Base-by-base conservation (phyloP, 2,797 vertebrate genomes). In the Ptychobarbus kaznakovi region DNA sequence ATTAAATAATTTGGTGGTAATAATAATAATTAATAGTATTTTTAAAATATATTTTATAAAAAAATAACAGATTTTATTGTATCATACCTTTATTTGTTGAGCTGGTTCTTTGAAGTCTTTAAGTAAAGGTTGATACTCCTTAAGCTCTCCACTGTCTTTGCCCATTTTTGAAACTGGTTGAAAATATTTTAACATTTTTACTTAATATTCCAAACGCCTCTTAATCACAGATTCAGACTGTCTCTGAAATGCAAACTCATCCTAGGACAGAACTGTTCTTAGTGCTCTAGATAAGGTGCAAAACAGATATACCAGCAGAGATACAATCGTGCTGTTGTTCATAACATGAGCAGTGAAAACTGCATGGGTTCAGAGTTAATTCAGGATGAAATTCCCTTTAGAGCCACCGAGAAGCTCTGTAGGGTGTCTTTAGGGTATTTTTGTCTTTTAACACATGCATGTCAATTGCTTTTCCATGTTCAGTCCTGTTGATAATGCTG, bases 91-190 rank as follows among this genome's bases (percentile, higher is more conserved):
- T 28, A 74, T 65, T 73, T 75, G 70, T 65, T 5, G 4, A 78
- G 35, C 87, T 49, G 46, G 53, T 46, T 87, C 89, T 87, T 82
- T 90, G 25, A 15, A 22, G 49, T 82, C 85, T 92, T 89, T 92
- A 38, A 95, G 92, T 88, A 95, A 92, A 83, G 94, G 93, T 4
- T 93, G 86, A 73, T 92, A 94, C 87, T 95, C 94, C 81, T 53
- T 86, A 66, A 44, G 28, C 80, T 93, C 83, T 49, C 56, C 0
- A 10, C 86, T 88, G 51, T 91, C 86, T 89, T 84, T 91, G 4
- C 85, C 16, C 93, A 94, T 95, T 88, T 89, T 92, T 81, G 22
- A 25, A 40, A 10, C 4, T 16, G 22, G 80, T 56, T 49, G 46
- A 18, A 81, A 69, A 69, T 44, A 44, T 44, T 74, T 32, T 16